Evolutionary conservation across 2,797 vertebrate genomes (phyloP).

Genomic region (Petrocephalus schoutedeni): DNA sequence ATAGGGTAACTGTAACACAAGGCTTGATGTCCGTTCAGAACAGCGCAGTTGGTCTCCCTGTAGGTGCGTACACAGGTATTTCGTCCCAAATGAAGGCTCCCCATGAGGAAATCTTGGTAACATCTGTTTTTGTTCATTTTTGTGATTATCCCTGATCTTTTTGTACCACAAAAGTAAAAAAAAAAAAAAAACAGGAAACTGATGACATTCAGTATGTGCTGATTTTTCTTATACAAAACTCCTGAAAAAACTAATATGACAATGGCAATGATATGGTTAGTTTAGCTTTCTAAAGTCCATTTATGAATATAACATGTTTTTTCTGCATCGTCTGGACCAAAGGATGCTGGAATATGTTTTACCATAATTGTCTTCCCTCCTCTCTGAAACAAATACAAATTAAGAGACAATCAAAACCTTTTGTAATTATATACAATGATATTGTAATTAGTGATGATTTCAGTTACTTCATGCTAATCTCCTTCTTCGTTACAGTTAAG

Average conservation of each 20-base stretch:
- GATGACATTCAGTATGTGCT: background rate
- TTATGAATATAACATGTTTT: constrained; percentile 60
- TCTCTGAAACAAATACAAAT: constrained; percentile 90
- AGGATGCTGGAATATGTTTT: constrained; percentile 84
- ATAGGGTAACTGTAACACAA: background rate
- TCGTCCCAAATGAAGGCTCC: background rate
- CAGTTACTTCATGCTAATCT: constrained; percentile 81
- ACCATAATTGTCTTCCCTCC: constrained; percentile 87
- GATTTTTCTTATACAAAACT: background rate
- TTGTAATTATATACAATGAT: constrained; percentile 92
- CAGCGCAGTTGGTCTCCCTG: background rate
- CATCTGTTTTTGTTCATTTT: background rate
- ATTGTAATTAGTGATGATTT: constrained; percentile 97
- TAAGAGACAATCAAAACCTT: constrained; percentile 97
- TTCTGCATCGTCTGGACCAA: constrained; percentile 67
- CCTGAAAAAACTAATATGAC: background rate
- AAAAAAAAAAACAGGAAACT: no score
- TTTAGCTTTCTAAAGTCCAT: constrained; percentile 44
- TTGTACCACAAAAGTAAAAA: background rate
- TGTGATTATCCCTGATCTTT: background rate
- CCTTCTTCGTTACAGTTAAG: constrained; percentile 86
- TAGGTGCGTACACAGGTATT: background rate
- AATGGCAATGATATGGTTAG: background rate
- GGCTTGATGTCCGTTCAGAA: background rate
- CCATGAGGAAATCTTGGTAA: background rate